A percentile compares a stretch with the other conserved stretches of the same genome.
phyloP scores from a whole-genome alignment of 2,888 invertebrate species.

The Tipula confusa region DNA sequence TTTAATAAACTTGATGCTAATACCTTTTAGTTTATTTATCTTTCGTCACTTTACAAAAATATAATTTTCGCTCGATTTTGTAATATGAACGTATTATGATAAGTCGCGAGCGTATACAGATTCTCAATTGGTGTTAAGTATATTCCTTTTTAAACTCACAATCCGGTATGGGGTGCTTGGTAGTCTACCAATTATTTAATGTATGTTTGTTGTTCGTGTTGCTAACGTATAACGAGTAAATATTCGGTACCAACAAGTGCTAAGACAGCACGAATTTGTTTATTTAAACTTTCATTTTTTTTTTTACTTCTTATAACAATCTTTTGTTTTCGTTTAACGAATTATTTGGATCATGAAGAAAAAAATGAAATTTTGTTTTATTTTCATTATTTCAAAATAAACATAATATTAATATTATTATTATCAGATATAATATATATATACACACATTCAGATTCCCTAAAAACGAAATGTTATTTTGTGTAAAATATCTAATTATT shows the following conservation, averaged over 20 bases:
- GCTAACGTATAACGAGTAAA: neutral
- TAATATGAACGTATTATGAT: conserved; percentile 10
- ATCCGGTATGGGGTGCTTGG: neutral
- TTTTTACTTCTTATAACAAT: neutral
- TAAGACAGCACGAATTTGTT: neutral
- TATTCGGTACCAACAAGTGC: neutral
- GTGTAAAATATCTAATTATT: neutral
- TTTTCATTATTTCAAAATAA: neutral
- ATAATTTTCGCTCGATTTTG: neutral
- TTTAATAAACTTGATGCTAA: neutral
- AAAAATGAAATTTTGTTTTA: neutral
- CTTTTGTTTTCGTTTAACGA: neutral
- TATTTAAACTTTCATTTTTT: conserved; percentile 9
- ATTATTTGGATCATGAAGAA: neutral
- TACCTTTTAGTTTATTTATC: neutral
- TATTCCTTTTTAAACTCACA: too few relatives aligned
- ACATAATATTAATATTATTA: neutral
- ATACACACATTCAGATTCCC: neutral
- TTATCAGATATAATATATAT: neutral
- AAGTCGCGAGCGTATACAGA: neutral
- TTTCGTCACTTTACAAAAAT: neutral
- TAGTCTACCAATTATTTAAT: neutral
- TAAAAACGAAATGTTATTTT: neutral
- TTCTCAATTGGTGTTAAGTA: neutral
- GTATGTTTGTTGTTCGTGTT: neutral